Base-by-base conservation (phyloP, 2,797 vertebrate genomes). In the Sebastes aleutianus region DNA sequence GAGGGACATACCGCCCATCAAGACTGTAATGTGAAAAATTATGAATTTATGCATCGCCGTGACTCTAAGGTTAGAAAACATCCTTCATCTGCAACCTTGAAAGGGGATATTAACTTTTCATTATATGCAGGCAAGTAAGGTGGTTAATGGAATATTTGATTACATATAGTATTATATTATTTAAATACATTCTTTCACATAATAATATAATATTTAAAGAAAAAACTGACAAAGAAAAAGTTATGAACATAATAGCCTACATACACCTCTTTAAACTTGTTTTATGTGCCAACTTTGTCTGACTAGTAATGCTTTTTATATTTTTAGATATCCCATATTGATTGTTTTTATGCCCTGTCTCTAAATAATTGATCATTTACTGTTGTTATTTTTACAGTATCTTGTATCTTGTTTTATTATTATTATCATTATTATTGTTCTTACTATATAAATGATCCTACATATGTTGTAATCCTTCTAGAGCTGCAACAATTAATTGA, bases 101-200 rank as follows among this genome's bases (percentile, higher is more conserved):
- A 79, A 74, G 70, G 29, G 61, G 74, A 76, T 70, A 84, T 80
- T 79, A 74, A 78, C 50, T 66, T 76, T 86, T 72, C 3, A 84
- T 73, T 64, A 62, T 7, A 73, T 66, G 26, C 24, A 67, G 70
- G 10, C 13, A 58, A 12, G 53, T 29, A 53, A 22, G 26, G 32
- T 36, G 34, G 39, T 39, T 77, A 79, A 79, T 71, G 54, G 27
- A 74, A 84, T 74, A 68, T 61, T 53, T 31, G 8, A 78, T 80
- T 22, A 13, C 58, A 71, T 26, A 18, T 67, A 74, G 72, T 43
- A 61, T 31, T 56, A 83, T 11, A 36, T 64, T 4, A 65, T 54
- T 58, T 22, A 58, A 58, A 27, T 11, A 13, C 20, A 32, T 6
- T 31, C 2, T 39, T 24, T 57, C 3, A 58, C 10, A 58, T 39